Percentiles rank a stretch among this genome's conserved stretches.
Conservation (phyloP, 2,888 invertebrate genomes). For the Serripes groenlandicus region DNA sequence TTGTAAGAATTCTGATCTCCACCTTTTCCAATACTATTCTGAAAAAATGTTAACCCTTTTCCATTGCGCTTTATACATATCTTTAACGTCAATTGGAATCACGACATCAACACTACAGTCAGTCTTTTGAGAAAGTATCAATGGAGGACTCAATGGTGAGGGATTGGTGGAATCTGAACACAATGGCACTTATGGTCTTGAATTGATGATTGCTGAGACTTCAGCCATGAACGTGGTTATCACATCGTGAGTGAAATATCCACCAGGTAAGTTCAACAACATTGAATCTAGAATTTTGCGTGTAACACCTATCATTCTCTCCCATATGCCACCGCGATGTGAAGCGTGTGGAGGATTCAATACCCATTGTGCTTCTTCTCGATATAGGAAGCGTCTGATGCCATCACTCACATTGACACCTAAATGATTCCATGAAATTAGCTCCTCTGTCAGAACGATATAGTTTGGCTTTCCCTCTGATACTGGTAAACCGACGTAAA, state of each 20-base stretch:
- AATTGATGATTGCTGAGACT: constrained; percentile 52
- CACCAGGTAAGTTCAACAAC: not conserved
- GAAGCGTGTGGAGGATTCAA: constrained; percentile 62
- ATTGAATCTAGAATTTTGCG: constrained; percentile 34
- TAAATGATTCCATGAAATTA: constrained; percentile 50
- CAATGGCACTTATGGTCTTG: constrained; percentile 36
- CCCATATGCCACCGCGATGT: constrained; percentile 56
- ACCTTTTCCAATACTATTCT: no score
- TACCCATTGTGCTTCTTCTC: constrained; percentile 33
- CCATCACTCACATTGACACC: constrained; percentile 28
- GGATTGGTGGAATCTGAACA: constrained; percentile 30
- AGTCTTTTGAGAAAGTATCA: constrained; percentile 43
- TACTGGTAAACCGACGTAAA: constrained; percentile 24
- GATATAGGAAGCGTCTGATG: constrained; percentile 15
- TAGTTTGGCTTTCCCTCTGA: constrained; percentile 24
- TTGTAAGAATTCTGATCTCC: no score
- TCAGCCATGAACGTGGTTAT: constrained; percentile 49
- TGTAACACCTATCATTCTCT: constrained; percentile 30
- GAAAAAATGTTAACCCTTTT: constrained; percentile 52
- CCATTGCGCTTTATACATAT: constrained; percentile 54
- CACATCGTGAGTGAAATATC: constrained; percentile 44
- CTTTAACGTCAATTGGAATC: constrained; percentile 18
- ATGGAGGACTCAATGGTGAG: constrained; percentile 18
- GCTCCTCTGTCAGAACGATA: constrained; percentile 53
- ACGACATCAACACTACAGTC: not conserved